Base-by-base conservation (phyloP, 2,888 invertebrate species). In the Chaitophorus viminalis region DNA sequence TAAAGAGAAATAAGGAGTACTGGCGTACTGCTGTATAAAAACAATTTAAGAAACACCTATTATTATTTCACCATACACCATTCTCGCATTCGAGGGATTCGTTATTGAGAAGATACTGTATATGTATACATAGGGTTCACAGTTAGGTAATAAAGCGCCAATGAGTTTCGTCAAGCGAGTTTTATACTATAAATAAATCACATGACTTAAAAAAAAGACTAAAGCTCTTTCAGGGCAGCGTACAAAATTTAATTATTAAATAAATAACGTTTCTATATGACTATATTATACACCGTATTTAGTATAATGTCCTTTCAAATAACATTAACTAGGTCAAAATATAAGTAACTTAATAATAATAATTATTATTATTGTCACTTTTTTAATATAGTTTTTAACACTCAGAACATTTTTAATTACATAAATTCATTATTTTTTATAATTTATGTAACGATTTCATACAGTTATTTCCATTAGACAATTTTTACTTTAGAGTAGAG, bases 321-420 rank as follows among this genome's bases (percentile, higher is more conserved):
- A 68, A 6, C 29, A 68, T 31, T 46, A 81, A 81, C 81, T 29
- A 11, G 6, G 68, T 46, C 46, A 46, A 25, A 46, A 68, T 46
- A 31, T 46, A 70, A 21, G 46, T 65, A 68, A 81, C 81, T 68
- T 46, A 68, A 21, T 81, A 21, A 81, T 68, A 68, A 81, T 68
- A n/a, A 68, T 81, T 46, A 81, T 81, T 29, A 81, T 81, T 68
- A 79, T 68, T 81, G 68, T n/a, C 11, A 81, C 46, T 46, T 68
- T 79, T n/a, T 81, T 46, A 81, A 81, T 81, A 68, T 39, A 81
- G 39, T 39, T 39, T 39, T 81, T 31, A 46, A 68, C 11, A 46
- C 31, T 31, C 9, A 33, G 11, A 39, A 68, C 21, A 68, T 68
- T 29, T 81, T 79, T 68, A 81, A 81, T 81, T 68, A 31, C n/a